Percentiles rank a stretch among this genome's conserved stretches.
Conservation (phyloP, 2,113 vertebrate genomes). For the Nicator chloris region DNA sequence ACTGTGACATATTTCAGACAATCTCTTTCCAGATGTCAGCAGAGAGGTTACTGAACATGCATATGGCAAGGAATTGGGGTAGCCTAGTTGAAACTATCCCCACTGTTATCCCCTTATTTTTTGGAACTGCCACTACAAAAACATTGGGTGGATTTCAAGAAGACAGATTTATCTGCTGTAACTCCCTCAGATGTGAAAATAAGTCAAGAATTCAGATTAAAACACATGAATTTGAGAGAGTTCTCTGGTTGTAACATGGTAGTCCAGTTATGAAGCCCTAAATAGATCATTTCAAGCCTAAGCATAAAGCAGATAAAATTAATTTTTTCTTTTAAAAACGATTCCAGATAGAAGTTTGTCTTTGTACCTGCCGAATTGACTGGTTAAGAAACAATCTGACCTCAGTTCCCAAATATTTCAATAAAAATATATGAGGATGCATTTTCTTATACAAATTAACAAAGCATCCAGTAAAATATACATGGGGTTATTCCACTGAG, state of each 20-base stretch:
- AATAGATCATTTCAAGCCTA: not conserved
- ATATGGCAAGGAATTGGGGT: rapidly evolving
- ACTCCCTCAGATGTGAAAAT: not conserved
- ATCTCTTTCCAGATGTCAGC: not conserved
- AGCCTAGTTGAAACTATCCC: not conserved
- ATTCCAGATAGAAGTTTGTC: not conserved
- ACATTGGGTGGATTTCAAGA: not conserved
- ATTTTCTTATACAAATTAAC: not conserved
- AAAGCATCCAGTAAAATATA: not conserved
- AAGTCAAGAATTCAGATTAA: not conserved
- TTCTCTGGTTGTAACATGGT: not conserved
- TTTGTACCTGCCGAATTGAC: not conserved
- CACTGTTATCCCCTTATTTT: not conserved
- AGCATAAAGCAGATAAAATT: not conserved
- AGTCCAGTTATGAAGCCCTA: not conserved
- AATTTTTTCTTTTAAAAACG: not conserved
- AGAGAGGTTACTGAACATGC: not conserved
- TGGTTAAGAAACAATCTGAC: not conserved
- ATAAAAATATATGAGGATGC: not conserved
- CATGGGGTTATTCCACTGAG: not conserved
- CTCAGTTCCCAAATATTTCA: not conserved
- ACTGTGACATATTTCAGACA: not conserved
- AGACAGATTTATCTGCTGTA: not conserved
- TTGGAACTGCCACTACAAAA: not conserved
- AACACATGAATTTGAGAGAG: not conserved